Evolutionary conservation across 2,888 invertebrate species (phyloP).

Genomic region (Amphipoea lucens): DNA sequence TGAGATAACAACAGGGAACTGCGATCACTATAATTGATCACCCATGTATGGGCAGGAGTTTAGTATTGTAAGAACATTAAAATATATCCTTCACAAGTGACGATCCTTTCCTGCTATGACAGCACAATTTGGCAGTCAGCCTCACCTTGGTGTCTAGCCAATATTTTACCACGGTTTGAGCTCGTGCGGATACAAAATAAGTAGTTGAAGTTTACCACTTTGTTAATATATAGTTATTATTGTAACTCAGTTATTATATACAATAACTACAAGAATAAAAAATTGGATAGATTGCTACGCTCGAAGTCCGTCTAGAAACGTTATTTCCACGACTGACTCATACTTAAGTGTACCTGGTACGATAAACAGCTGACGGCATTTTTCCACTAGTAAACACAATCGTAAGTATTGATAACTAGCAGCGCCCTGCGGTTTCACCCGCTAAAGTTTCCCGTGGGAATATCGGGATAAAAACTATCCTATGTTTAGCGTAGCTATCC

Average conservation of each 20-base stretch:
- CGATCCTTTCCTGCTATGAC: background rate
- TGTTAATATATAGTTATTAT: background rate
- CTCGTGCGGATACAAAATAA: background rate
- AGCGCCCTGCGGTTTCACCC: too few species aligned
- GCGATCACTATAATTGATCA: background rate
- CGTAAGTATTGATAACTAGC: constrained; percentile 12
- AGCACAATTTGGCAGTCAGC: background rate
- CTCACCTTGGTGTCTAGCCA: background rate
- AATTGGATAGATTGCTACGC: background rate
- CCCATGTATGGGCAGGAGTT: background rate
- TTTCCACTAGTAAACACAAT: constrained; percentile 43
- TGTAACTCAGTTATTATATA: background rate
- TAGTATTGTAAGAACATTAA: background rate
- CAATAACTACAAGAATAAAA: constrained; percentile 8
- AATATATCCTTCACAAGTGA: background rate
- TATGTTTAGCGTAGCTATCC: too few species aligned
- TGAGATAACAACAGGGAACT: background rate
- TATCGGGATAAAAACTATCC: too few species aligned
- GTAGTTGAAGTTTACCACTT: background rate
- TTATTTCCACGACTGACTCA: constrained; percentile 54
- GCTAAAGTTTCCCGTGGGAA: too few species aligned
- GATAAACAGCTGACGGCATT: constrained; percentile 58
- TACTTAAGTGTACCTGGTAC: constrained; percentile 24
- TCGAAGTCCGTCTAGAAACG: constrained; percentile 35
- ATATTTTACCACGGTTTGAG: background rate